Percentiles rank a stretch among this genome's conserved stretches.
phyloP scores from a whole-genome alignment of 2,113 vertebrate species.

The Dromaius novaehollandiae region DNA sequence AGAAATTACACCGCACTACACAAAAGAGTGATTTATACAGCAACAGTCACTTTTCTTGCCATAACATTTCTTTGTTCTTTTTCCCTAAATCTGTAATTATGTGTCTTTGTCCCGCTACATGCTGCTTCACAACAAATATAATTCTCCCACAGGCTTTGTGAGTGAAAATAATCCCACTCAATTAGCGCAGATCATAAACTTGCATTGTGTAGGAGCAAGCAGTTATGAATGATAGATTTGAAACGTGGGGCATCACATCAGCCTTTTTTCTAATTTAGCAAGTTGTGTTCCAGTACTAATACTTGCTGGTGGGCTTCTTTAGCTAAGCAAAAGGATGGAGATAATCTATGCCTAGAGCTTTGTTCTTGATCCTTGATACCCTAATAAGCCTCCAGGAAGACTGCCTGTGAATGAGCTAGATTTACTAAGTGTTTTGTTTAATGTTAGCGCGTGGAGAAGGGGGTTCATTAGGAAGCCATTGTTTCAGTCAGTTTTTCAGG shows the following conservation, averaged over 20 bases:
- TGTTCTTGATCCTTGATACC: constrained; percentile 71
- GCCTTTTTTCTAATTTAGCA: background rate
- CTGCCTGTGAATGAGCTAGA: constrained; percentile 32
- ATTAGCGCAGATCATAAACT: constrained; percentile 49
- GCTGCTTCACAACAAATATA: constrained; percentile 50
- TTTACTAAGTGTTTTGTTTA: constrained; percentile 62
- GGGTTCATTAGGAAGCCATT: constrained; percentile 75
- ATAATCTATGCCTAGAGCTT: constrained; percentile 34
- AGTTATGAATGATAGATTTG: background rate
- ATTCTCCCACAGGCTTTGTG: constrained; percentile 44
- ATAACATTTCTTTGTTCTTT: constrained; percentile 51
- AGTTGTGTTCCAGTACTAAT: background rate
- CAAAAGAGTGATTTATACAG: constrained; percentile 28
- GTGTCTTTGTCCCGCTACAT: constrained; percentile 41
- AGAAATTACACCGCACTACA: background rate
- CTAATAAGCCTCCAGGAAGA: constrained; percentile 71
- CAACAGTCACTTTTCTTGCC: constrained; percentile 45
- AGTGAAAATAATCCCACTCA: constrained; percentile 41
- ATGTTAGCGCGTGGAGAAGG: constrained; percentile 57
- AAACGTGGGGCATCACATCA: background rate
- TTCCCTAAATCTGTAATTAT: constrained; percentile 53
- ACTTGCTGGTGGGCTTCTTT: constrained; percentile 28
- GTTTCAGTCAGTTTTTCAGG: constrained; percentile 67
- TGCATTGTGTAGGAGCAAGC: constrained; percentile 25
- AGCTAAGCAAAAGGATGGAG: constrained; percentile 26